phyloP scores from a whole-genome alignment of 2,888 invertebrate genomes.

The Diaphora mendica region DNA sequence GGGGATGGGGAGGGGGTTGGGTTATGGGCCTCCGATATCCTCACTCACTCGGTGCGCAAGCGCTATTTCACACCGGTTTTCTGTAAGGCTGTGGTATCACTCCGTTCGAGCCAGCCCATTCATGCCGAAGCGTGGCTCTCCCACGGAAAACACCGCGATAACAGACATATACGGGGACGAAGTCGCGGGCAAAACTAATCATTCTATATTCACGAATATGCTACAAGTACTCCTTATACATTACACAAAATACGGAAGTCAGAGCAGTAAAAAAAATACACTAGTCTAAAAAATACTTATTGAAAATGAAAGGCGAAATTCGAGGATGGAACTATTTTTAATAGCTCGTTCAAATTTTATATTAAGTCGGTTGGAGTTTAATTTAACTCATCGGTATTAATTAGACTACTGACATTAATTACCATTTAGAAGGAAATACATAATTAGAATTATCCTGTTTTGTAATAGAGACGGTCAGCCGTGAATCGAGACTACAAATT shows the following conservation, averaged over 20 bases:
- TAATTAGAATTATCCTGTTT: conserved; percentile 21
- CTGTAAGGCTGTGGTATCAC: too few relatives aligned
- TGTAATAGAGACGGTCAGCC: background rate
- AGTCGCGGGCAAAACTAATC: background rate
- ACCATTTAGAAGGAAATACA: conserved; percentile 10
- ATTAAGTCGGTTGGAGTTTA: background rate
- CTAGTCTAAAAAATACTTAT: background rate
- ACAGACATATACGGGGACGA: too few relatives aligned
- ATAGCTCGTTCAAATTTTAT: background rate
- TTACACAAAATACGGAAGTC: background rate
- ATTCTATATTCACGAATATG: background rate
- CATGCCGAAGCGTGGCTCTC: too few relatives aligned
- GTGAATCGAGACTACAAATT: background rate
- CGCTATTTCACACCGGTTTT: too few relatives aligned
- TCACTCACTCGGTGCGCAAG: too few relatives aligned
- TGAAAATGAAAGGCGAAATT: background rate
- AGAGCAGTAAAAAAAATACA: background rate
- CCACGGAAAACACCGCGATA: too few relatives aligned
- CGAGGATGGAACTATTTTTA: background rate
- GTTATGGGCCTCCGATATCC: too few relatives aligned
- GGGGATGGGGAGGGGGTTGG: too few relatives aligned
- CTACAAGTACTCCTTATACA: background rate
- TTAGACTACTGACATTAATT: background rate
- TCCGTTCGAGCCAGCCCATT: too few relatives aligned
- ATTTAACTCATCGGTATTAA: background rate